These are phyloP conservation scores for Dendrolimus houi DNA, from an alignment of 2,888 invertebrate species.

Conservation along the genomic window DNA sequence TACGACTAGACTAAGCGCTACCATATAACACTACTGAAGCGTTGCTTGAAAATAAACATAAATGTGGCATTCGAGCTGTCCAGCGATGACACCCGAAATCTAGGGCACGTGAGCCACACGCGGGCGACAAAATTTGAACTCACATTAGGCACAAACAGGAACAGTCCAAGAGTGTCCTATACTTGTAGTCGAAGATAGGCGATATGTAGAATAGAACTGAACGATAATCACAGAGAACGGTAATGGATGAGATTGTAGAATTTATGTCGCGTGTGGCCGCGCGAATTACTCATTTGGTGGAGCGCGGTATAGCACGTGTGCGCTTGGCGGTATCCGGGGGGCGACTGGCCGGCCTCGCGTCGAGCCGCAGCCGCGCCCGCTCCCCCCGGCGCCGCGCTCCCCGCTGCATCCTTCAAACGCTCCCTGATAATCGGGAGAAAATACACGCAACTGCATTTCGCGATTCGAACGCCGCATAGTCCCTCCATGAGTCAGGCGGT, in stretches of 20 bases:
- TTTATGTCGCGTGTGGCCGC: conserved; percentile 39
- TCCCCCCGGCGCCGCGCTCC: conserved; percentile 19
- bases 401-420: conserved; percentile 66
- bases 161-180: conserved; percentile 53
- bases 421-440: conserved; percentile 69
- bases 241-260: not conserved
- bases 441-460: conserved; percentile 68
- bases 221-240: conserved; percentile 26
- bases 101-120: conserved; percentile 65
- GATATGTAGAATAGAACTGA: conserved; percentile 12
- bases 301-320: conserved; percentile 38
- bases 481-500: conserved; percentile 60
- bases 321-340: conserved; percentile 9
- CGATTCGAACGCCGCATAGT: conserved; percentile 64
- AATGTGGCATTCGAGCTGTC: conserved; percentile 53
- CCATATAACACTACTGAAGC: conserved; percentile 32
- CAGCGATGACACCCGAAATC: conserved; percentile 56
- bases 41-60: conserved; percentile 49
- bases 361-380: conserved; percentile 36
- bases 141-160: conserved; percentile 65
- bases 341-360: conserved; percentile 47
- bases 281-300: conserved; percentile 59
- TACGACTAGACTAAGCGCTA: conserved; percentile 22
- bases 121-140: conserved; percentile 50
- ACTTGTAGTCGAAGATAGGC: conserved; percentile 26